Conservation (phyloP, 2,113 vertebrate genomes). For the Oreochromis tanganicae region DNA sequence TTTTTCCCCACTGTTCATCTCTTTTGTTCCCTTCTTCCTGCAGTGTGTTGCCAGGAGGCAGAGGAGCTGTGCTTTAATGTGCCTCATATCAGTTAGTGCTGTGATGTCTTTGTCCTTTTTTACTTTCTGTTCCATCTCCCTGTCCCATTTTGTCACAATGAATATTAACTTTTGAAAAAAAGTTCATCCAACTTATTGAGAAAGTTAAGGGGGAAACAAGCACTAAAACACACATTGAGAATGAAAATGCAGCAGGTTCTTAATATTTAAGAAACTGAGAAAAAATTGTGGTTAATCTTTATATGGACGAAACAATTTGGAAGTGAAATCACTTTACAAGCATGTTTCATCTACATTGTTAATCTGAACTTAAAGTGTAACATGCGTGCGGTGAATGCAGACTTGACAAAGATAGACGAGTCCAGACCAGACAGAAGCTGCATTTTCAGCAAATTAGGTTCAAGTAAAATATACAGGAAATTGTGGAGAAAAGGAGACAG, state of each 20-base stretch:
- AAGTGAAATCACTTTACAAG: neutral
- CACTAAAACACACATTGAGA: neutral
- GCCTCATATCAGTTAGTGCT: slow-evolving; percentile 46
- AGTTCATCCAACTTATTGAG: slow-evolving; percentile 36
- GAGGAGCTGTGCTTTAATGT: slow-evolving; percentile 44
- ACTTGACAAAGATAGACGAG: neutral
- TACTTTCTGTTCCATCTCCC: slow-evolving; percentile 23
- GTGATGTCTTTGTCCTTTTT: slow-evolving; percentile 57
- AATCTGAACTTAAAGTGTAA: neutral
- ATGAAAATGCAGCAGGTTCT: neutral
- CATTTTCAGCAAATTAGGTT: neutral
- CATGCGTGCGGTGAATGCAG: neutral
- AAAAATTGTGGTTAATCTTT: neutral
- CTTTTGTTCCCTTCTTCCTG: slow-evolving; percentile 42
- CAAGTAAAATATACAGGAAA: neutral
- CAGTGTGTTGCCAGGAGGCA: slow-evolving; percentile 38
- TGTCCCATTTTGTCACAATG: slow-evolving; percentile 45
- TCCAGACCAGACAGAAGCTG: neutral
- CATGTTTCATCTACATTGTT: neutral
- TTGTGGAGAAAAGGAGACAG: neutral
- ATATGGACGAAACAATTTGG: neutral
- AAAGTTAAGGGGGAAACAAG: slow-evolving; percentile 23
- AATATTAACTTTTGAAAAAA: slow-evolving; percentile 47
- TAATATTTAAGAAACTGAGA: neutral
- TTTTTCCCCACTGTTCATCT: slow-evolving; percentile 6